Evolutionary conservation across 2,113 vertebrate genomes (phyloP), one percentile per base, ranked within the genome.

Genomic region (Lates calcarifer): DNA sequence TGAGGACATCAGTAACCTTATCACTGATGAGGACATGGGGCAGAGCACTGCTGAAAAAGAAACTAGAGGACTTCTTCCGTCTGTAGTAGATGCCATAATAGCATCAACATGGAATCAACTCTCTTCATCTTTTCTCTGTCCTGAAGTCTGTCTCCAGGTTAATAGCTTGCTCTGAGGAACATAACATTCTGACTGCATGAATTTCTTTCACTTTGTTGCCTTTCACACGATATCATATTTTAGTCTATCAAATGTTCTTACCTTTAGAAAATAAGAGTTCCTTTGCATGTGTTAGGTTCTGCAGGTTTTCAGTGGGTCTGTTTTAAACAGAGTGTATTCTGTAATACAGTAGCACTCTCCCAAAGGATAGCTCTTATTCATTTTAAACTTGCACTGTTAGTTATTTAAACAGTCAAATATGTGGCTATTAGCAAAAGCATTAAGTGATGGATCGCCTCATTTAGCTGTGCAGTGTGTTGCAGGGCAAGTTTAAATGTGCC

Each of bases 1-100:
- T 67, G 60, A 63, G 83, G 86, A 79, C 82, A 71, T 26, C 20
- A n/a, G 73, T 74, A 81, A 88, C 83, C 83, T 87, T 80, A 84
- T 88, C 83, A 56, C 73, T 61, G 77, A 69, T 28, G 55, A 71
- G 39, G 55, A 55, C 63, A 51, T 68, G 29, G 61, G 61, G 79
- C 20, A 37, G 55, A 67, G 33, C 51, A 33, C 37, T 39, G 31
- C 37, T 51, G 70, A 53, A 51, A 51, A 33, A 64, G 56, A 78
- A 71, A 67, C 29, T 56, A 73, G 29, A 56, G 41, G 35, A 47
- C 43, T 47, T 60, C 15, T 29, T 74, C 55, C 26, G 10, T 69
- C 41, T 69, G 64, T 43, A 43, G 55, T 66, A 10, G 6, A 68
- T 20, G 20, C 39, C 4, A 3, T 37, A 67, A 65, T 53, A 72